Percentiles rank a stretch among this genome's conserved stretches.
These are phyloP conservation scores for Ormia ochracea DNA, from an alignment of 2,888 invertebrate species.

Conservation along the genomic window DNA sequence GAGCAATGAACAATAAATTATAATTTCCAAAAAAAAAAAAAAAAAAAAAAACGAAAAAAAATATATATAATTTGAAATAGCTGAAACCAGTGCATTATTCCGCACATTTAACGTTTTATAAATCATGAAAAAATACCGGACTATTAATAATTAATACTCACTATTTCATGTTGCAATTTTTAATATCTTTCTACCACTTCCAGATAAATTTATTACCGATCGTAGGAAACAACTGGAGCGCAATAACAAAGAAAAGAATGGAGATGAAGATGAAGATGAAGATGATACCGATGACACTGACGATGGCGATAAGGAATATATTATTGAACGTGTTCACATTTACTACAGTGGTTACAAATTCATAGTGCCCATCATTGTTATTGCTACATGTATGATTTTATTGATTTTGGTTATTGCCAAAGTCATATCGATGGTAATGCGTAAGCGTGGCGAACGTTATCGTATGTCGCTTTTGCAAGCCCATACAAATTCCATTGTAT, in stretches of 20 bases:
- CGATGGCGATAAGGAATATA: slow-evolving; percentile 72
- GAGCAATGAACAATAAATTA: too few relatives aligned
- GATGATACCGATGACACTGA: slow-evolving; percentile 65
- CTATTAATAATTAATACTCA: too few relatives aligned
- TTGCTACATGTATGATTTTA: slow-evolving; percentile 80
- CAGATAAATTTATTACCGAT: slow-evolving; percentile 69
- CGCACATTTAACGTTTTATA: too few relatives aligned
- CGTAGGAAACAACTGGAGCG: slow-evolving; percentile 50
- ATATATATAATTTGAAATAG: too few relatives aligned
- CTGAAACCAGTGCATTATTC: too few relatives aligned
- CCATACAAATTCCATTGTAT: slow-evolving; percentile 80
- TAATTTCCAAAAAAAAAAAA: too few relatives aligned
- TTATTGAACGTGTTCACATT: slow-evolving; percentile 75
- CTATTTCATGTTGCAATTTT: not conserved
- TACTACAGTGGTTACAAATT: slow-evolving; percentile 78
- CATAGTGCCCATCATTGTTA: slow-evolving; percentile 79
- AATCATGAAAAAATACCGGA: too few relatives aligned
- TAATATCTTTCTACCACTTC: slow-evolving; percentile 6
- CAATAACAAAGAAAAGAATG: slow-evolving; percentile 66
- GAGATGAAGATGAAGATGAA: slow-evolving; percentile 65
- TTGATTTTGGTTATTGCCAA: slow-evolving; percentile 79
- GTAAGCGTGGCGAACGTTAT: slow-evolving; percentile 78
- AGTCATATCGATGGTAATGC: slow-evolving; percentile 78
- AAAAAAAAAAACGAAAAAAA: too few relatives aligned
- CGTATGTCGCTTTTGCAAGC: slow-evolving; percentile 76